These are phyloP conservation scores for Acanthurus leucopareius DNA, from an alignment of 2,797 vertebrate species.

Conservation along the genomic window DNA sequence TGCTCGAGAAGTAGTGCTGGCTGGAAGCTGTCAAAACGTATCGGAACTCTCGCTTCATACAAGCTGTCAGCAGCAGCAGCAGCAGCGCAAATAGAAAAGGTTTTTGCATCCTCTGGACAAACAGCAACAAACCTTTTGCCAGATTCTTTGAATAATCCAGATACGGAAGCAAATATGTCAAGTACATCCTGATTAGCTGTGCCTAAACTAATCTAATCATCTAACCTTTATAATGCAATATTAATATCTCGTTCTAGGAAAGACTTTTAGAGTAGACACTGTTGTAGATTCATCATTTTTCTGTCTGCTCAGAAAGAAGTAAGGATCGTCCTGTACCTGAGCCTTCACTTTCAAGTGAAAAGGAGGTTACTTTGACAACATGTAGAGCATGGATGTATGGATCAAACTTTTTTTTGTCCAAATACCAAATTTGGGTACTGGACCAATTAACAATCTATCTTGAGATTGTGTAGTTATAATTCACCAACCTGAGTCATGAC, in stretches of 20 bases:
- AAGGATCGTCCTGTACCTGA: neutral
- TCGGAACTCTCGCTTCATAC: conserved; percentile 15
- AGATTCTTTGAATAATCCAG: neutral
- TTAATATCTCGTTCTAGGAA: neutral
- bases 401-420: neutral
- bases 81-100: conserved; percentile 25
- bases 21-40: conserved; percentile 50
- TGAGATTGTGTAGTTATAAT: neutral
- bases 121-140: conserved; percentile 24
- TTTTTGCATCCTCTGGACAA: conserved; percentile 48
- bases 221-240: neutral
- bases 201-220: neutral
- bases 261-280: neutral
- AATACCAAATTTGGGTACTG: neutral
- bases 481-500: neutral
- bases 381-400: neutral
- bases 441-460: neutral
- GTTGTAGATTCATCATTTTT: neutral
- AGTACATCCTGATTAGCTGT: conserved; percentile 34
- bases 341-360: neutral
- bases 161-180: conserved; percentile 27
- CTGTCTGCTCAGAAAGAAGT: neutral
- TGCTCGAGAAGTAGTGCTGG: conserved; percentile 44
- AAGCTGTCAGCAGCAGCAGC: conserved; percentile 39
- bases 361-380: neutral